Percentiles rank a stretch among this genome's conserved stretches.
Evolutionary conservation across 2,888 invertebrate species (phyloP).

Genomic region (Troilus luridus): DNA sequence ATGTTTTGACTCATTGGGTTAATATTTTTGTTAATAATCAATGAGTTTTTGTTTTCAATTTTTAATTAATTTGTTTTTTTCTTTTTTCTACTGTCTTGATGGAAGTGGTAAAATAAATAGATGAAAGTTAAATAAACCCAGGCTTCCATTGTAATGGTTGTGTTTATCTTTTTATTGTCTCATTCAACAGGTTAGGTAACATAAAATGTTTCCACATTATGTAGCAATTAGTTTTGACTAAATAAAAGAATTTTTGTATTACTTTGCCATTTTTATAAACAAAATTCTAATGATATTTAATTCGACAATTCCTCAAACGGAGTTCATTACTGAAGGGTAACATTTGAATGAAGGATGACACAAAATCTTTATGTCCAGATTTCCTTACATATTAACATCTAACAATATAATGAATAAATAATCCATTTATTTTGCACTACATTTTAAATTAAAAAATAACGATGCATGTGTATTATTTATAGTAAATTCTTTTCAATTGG

Average conservation of each 20-base stretch:
- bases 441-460: background rate
- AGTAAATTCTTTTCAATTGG: background rate
- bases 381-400: background rate
- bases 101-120: background rate
- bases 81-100: background rate
- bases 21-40: background rate
- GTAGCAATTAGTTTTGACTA: background rate
- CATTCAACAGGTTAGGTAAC: background rate
- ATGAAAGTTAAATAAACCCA: background rate
- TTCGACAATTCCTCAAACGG: background rate
- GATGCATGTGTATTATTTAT: background rate
- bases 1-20: background rate
- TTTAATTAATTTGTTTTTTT: background rate
- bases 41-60: background rate
- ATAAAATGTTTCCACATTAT: background rate
- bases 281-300: background rate
- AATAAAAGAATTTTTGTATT: background rate
- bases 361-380: background rate
- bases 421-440: background rate
- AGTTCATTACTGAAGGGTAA: background rate
- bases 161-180: background rate
- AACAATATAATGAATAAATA: background rate
- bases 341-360: background rate
- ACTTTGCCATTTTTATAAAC: background rate
- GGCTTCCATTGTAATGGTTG: background rate